Evolutionary conservation across 1,140 invertebrate species (phyloP).

Genomic region (Cotesia glomerata): DNA sequence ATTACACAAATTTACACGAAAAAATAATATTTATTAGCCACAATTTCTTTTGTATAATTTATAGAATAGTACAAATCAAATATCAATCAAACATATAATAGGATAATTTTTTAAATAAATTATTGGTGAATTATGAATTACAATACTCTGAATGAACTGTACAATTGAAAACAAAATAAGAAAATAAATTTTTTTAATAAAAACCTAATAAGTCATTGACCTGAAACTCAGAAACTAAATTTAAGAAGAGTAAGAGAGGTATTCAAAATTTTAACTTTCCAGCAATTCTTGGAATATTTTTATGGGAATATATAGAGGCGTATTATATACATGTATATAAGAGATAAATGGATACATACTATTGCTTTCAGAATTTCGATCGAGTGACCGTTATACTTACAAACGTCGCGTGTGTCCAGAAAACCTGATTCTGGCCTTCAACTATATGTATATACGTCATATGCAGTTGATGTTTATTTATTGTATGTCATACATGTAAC

Average conservation of each 20-base stretch:
- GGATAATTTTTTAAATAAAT: too few species aligned
- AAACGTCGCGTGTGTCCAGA: constrained; percentile 5
- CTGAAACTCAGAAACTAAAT: neutral
- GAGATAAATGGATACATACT: neutral
- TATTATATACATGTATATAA: too few species aligned
- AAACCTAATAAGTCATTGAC: too few species aligned
- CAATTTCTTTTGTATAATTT: too few species aligned
- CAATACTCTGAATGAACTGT: too few species aligned
- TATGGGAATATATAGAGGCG: neutral
- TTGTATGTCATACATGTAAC: neutral
- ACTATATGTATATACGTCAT: neutral
- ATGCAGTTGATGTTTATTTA: neutral
- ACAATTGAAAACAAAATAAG: too few species aligned
- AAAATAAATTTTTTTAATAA: too few species aligned
- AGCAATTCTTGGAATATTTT: constrained; percentile 12
- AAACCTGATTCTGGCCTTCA: constrained; percentile 12
- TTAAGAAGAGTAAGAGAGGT: neutral
- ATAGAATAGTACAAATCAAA: too few species aligned
- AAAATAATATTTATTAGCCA: too few species aligned
- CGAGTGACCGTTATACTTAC: constrained; percentile 23
- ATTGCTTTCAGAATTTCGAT: constrained; percentile 19
- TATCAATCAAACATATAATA: too few species aligned
- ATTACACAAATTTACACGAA: too few species aligned
- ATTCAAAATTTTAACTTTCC: constrained; percentile 22
- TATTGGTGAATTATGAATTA: too few species aligned